These are phyloP conservation scores for Brevimyrus niger DNA, from an alignment of 2,113 vertebrate species.

Conservation along the genomic window DNA sequence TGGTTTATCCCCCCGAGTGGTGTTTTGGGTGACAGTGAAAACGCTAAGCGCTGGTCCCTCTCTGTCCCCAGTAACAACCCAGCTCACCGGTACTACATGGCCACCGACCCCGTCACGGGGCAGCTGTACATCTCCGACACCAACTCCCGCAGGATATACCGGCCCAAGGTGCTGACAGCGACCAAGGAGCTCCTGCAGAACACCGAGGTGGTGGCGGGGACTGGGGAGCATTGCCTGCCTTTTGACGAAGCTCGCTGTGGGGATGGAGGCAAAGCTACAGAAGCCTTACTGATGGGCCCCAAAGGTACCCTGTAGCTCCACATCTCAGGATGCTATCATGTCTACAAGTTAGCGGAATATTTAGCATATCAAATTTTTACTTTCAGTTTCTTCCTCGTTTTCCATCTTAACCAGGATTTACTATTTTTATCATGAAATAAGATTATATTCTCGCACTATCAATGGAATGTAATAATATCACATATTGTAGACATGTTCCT, in stretches of 20 bases:
- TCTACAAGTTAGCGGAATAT: not conserved
- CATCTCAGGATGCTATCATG: not conserved
- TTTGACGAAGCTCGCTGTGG: conserved; percentile 94
- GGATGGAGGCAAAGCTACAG: conserved; percentile 86
- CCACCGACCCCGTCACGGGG: conserved; percentile 83
- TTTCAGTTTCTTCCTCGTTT: not conserved
- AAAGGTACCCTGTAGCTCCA: conserved; percentile 71
- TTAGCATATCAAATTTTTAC: not conserved
- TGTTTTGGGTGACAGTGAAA: not conserved
- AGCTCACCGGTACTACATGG: conserved; percentile 91
- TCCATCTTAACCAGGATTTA: not conserved
- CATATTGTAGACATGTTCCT: not conserved
- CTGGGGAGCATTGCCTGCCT: conserved; percentile 89
- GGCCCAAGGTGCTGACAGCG: conserved; percentile 70
- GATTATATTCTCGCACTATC: not conserved
- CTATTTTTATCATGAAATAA: not conserved
- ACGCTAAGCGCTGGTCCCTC: not conserved
- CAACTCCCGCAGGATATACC: conserved; percentile 88
- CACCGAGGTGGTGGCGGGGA: conserved; percentile 82
- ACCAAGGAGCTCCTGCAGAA: conserved; percentile 83
- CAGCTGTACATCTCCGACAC: conserved; percentile 94
- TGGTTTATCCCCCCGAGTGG: not conserved
- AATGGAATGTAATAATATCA: not conserved
- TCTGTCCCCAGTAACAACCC: conserved; percentile 83
- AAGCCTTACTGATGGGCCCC: conserved; percentile 90